These are phyloP conservation scores for Rhynchophorus ferrugineus DNA, from an alignment of 1,140 invertebrate species.

Conservation along the genomic window DNA sequence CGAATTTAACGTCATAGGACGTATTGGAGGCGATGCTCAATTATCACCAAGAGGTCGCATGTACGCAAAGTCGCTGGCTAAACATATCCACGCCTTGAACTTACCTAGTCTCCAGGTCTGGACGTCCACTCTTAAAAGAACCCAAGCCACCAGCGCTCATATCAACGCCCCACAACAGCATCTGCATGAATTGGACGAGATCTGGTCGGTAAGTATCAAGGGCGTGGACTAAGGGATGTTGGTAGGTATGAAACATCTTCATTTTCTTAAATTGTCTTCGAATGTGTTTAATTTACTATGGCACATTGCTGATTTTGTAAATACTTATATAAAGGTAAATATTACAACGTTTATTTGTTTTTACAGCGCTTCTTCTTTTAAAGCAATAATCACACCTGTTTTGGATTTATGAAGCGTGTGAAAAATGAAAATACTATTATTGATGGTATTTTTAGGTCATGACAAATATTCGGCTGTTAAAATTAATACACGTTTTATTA, in stretches of 20 bases:
- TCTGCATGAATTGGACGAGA: constrained; percentile 76
- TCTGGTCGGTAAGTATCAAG: constrained; percentile 68
- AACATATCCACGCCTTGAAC: constrained; percentile 63
- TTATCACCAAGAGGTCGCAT: constrained; percentile 70
- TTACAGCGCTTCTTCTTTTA: no score
- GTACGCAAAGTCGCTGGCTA: constrained; percentile 69
- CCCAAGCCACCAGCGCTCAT: constrained; percentile 75
- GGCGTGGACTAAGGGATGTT: neutral
- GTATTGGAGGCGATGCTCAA: constrained; percentile 82
- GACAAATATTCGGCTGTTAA: no score
- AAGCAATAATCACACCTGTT: no score
- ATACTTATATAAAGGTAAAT: no score
- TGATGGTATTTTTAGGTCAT: no score
- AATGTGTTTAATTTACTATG: no score
- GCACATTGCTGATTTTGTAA: neutral
- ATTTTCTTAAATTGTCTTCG: no score
- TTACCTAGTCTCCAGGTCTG: constrained; percentile 70
- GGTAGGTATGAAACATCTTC: neutral
- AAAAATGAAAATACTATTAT: no score
- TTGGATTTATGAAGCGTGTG: no score
- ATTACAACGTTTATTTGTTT: no score
- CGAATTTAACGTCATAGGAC: constrained; percentile 81
- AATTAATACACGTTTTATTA: no score
- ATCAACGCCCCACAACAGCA: constrained; percentile 76
- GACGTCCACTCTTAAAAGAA: constrained; percentile 79